These are phyloP conservation scores for Aplysina aerophoba DNA, from an alignment of 37 sponge, comb jelly and placozoan genomes.

Conservation along the genomic window DNA sequence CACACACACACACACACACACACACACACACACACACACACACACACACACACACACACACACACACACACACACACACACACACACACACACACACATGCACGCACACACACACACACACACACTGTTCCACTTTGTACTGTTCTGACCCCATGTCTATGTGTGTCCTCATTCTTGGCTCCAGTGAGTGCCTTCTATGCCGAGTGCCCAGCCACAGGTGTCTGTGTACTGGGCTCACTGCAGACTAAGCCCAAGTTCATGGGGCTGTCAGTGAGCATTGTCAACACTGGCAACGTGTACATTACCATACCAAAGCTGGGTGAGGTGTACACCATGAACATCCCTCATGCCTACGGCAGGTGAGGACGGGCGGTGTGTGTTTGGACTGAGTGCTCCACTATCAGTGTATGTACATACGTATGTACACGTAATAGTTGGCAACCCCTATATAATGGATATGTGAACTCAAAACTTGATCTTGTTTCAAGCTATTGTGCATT, in stretches of 20 bases:
- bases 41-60: not conserved
- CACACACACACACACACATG: not conserved
- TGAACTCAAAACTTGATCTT: too few species aligned
- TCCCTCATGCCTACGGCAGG: constrained; percentile 81
- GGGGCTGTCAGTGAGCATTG: constrained; percentile 65
- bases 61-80: not conserved
- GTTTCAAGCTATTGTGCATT: too few species aligned
- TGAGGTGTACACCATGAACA: constrained; percentile 62
- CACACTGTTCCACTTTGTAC: not conserved
- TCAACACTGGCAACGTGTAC: constrained; percentile 32
- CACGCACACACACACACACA: not conserved
- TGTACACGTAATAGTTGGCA: too few species aligned
- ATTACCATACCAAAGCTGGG: constrained; percentile 46
- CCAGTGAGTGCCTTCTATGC: constrained; percentile 83
- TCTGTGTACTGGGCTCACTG: constrained; percentile 61
- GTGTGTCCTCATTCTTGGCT: not conserved
- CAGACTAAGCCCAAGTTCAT: constrained; percentile 82
- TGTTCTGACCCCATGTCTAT: not conserved
- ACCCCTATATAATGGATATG: too few species aligned
- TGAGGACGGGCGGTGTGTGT: not conserved
- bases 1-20: not conserved
- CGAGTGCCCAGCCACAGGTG: constrained; percentile 63
- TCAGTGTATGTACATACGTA: too few species aligned
- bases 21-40: not conserved
- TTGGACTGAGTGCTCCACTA: too few species aligned